Evolutionary conservation across 2,888 invertebrate species (phyloP).

Genomic region (Ophonus ardosiacus): DNA sequence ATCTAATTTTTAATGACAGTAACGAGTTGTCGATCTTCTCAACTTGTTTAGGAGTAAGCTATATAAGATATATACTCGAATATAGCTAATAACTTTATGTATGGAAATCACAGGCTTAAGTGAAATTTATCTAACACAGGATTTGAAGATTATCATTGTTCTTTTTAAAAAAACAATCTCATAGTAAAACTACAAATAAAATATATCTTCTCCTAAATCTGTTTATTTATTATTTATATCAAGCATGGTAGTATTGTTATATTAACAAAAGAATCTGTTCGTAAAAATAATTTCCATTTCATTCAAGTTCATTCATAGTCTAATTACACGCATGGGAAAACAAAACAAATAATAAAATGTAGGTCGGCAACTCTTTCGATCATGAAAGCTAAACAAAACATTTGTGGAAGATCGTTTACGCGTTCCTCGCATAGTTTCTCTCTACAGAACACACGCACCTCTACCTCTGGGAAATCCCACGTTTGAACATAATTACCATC

Average conservation of each 20-base stretch:
- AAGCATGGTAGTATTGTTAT: background rate
- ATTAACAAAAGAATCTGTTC: background rate
- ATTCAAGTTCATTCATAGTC: background rate
- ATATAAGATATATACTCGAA: no score
- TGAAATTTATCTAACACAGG: no score
- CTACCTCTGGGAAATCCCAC: conserved; percentile 27
- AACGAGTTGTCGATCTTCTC: no score
- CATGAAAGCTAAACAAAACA: conserved; percentile 57
- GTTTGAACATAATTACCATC: conserved; percentile 7
- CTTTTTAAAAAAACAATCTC: no score
- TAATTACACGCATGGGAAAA: conserved; percentile 18
- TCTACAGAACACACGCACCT: conserved; percentile 34
- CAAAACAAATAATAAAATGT: conserved; percentile 48
- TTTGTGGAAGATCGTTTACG: conserved; percentile 34
- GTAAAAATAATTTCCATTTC: background rate
- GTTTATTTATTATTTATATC: background rate
- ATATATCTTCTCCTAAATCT: background rate
- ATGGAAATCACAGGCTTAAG: no score
- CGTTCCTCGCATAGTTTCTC: conserved; percentile 50
- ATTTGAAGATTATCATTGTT: no score
- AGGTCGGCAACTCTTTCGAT: conserved; percentile 28
- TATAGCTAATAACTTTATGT: no score
- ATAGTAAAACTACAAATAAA: background rate
- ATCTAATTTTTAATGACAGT: no score
- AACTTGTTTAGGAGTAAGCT: no score